Evolutionary conservation across 1,140 invertebrate genomes (phyloP).

Genomic region (Drosophila pseudoananassae): DNA sequence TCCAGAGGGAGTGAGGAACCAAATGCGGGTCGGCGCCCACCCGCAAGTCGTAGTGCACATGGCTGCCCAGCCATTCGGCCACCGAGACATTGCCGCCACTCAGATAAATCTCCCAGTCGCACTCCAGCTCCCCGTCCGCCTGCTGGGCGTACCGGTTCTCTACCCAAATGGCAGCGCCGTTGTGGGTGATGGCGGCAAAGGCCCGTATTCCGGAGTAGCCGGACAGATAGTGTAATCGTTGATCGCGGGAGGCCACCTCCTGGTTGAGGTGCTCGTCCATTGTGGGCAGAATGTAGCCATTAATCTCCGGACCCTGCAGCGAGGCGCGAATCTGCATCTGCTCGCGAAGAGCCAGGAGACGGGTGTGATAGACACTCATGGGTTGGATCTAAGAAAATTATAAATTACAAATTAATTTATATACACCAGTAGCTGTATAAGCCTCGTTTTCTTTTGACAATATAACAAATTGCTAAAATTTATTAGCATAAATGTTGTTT

Average conservation of each 20-base stretch:
- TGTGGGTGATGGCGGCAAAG: conserved; percentile 90
- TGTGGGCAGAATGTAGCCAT: conserved; percentile 91
- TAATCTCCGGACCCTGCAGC: conserved; percentile 87
- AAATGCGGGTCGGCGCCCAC: conserved; percentile 94
- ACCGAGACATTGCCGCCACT: conserved; percentile 87
- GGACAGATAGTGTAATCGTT: conserved; percentile 91
- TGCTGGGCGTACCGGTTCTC: conserved; percentile 93
- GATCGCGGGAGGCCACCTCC: conserved; percentile 89
- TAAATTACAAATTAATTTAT: too few species aligned
- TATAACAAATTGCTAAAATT: too few species aligned
- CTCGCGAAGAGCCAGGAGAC: conserved; percentile 86
- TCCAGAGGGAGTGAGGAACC: conserved; percentile 88
- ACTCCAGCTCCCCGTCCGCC: conserved; percentile 90
- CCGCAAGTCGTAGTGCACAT: conserved; percentile 87
- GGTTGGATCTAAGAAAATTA: conserved; percentile 58
- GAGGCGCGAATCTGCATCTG: conserved; percentile 88
- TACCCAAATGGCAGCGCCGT: conserved; percentile 94
- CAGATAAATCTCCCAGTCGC: conserved; percentile 93
- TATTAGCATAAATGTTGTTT: too few species aligned
- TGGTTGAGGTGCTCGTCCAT: conserved; percentile 92
- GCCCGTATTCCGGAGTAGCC: conserved; percentile 94
- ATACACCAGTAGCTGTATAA: too few species aligned
- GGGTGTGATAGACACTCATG: conserved; percentile 81
- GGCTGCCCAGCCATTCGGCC: conserved; percentile 87
- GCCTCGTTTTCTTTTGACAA: too few species aligned